Conservation (phyloP, 2,797 vertebrate genomes). For the Spondyliosoma cantharus region DNA sequence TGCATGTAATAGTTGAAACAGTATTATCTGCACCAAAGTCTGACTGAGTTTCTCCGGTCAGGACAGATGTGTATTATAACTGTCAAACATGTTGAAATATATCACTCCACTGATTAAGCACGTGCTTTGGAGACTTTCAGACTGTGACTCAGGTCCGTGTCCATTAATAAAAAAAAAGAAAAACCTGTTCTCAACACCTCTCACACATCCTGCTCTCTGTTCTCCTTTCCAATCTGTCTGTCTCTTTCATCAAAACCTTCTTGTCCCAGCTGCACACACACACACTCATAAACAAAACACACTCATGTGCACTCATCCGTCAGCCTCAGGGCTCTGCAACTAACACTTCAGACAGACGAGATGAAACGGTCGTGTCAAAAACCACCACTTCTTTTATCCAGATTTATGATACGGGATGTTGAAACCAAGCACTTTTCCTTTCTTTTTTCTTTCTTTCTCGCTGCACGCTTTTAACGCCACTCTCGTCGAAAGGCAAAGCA, state of each 20-base stretch:
- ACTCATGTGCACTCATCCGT: slow-evolving; percentile 49
- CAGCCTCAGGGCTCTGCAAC: slow-evolving; percentile 44
- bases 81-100: slow-evolving; percentile 28
- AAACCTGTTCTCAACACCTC: slow-evolving; percentile 28
- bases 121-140: slow-evolving; percentile 25
- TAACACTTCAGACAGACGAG: slow-evolving; percentile 51
- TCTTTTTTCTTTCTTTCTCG: background rate
- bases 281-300: slow-evolving; percentile 17
- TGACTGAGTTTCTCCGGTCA: background rate
- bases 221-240: slow-evolving; percentile 55
- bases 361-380: slow-evolving; percentile 64
- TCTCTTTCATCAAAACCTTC: slow-evolving; percentile 60
- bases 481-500: slow-evolving; percentile 1
- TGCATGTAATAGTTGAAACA: background rate
- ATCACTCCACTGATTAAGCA: slow-evolving; percentile 27
- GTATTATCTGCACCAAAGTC: background rate
- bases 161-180: slow-evolving; percentile 47
- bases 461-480: background rate
- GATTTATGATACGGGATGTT: slow-evolving; percentile 56
- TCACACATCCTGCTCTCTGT: slow-evolving; percentile 69
- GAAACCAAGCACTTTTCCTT: slow-evolving; percentile 39
- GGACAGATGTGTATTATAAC: slow-evolving; percentile 33
- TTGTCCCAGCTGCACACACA: slow-evolving; percentile 30
- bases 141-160: slow-evolving; percentile 22
- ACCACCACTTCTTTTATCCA: slow-evolving; percentile 61